These are phyloP conservation scores for Dallia pectoralis DNA, from an alignment of 2,797 vertebrate genomes.

Conservation along the genomic window DNA sequence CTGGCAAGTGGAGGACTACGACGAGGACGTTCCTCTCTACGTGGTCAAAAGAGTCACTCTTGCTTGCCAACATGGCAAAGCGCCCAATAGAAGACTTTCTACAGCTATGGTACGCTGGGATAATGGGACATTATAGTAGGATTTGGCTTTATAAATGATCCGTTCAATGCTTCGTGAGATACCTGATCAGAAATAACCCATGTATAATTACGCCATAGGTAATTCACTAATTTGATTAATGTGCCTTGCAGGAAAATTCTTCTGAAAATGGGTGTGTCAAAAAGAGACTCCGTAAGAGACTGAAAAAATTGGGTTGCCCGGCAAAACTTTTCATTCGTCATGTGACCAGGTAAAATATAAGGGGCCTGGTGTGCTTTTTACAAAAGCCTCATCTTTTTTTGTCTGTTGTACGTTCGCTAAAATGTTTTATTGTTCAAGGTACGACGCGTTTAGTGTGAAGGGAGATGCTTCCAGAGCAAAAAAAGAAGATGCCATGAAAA, in stretches of 20 bases:
- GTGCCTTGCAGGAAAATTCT: not conserved
- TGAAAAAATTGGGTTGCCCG: conserved; percentile 1
- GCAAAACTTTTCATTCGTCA: conserved; percentile 7
- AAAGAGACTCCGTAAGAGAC: not conserved
- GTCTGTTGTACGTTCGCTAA: not conserved
- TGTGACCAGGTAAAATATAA: not conserved
- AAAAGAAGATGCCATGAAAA: conserved; percentile 23
- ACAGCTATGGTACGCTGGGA: not conserved
- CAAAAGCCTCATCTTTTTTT: not conserved
- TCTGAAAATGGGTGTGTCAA: not conserved
- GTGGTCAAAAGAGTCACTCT: conserved; percentile 14
- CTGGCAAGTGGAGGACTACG: conserved; percentile 28
- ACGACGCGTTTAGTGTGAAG: conserved; percentile 21
- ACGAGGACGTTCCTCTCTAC: conserved; percentile 16
- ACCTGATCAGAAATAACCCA: not conserved
- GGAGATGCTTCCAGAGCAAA: conserved; percentile 6
- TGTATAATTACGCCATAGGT: not conserved
- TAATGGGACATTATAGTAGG: no score
- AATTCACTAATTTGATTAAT: not conserved
- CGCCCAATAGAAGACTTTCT: not conserved
- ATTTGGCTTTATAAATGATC: no score
- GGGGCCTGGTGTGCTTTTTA: not conserved
- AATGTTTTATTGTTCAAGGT: conserved; percentile 10
- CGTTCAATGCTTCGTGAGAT: not conserved
- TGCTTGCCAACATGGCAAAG: conserved; percentile 18